Evolutionary conservation across 1,140 invertebrate species (phyloP), one percentile per base, ranked within the genome.

Genomic region (Mercenaria mercenaria): DNA sequence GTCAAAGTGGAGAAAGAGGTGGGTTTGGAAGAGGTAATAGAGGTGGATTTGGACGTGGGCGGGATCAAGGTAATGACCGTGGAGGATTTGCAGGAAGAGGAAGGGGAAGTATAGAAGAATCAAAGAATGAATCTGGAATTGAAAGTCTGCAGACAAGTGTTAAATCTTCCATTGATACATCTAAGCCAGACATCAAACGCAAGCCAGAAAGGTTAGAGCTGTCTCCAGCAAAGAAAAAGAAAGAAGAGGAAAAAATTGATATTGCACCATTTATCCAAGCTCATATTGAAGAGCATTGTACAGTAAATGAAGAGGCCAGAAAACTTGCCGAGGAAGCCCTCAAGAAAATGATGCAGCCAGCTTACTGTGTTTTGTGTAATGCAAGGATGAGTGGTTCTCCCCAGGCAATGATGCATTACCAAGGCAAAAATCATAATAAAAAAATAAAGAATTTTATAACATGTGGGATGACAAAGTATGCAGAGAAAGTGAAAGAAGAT

Each of bases 361-460:
- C 90, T 13, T 93, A 85, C 64, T 94, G 93, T 90, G 86, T 93
- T 34, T 32, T 94, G 34, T 94, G 93, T 84, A 90, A 91, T 56
- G 91, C 91, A 3, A 89, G 90, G 76, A 84, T 94, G 82, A 93
- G 92, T 82, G 92, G 91, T 4, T 64, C 83, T 0, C 76, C 91
- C 1, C 93, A 94, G 83, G 92, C 93, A 34, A 59, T 47, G 61
- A 88, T 91, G 59, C 93, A 94, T 61, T 94, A 94, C 64, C 85
- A 91, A 52, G 93, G 93, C 15, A 94, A 94, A 84, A 94, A 91
- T 81, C 93, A 94, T 81, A 84, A 81, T 1, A 92, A 93, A 56
- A 93, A 93, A 79, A 83, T 93, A 20, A 85, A 90, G 41, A 92
- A 91, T 41, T 93, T 91, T 72, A 67, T 93, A 23, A 91, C 61